Evolutionary conservation across 2,888 invertebrate genomes (phyloP), one percentile per base, ranked within the genome.

Genomic region (Pantelozetes paolii): DNA sequence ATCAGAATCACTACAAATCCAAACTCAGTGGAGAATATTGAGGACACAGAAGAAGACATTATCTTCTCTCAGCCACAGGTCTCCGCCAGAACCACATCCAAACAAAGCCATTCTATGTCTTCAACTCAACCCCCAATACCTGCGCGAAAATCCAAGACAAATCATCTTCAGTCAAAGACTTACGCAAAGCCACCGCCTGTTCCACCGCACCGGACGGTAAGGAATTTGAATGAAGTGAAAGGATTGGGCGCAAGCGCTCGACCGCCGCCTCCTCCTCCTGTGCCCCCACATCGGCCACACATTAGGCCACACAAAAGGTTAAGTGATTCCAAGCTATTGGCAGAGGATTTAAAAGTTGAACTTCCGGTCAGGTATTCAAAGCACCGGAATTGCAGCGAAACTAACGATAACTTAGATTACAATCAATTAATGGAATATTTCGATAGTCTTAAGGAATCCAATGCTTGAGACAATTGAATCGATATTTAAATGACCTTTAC

Each of bases 351-450:
- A 40, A 48, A 11, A 23, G 48, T 73, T 30, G 30, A 48, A 26
- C 28, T 32, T 20, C 23, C 30, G 15, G 36, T 32, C 23, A 57
- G 59, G 18, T 28, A 28, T 8, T 15, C 30, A 18, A 42, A 30
- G 20, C 50, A 64, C 15, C 20, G 9, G 6, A 74, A 78, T 62
- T 77, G 77, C 77, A 71, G 76, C 59, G 71, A 77, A 30, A 74
- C 75, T 57, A 75, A 85, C 84, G 76, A 87, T 85, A 91, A 91
- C 82, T 92, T 96, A 93, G 93, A 95, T 85, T 96, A 96, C 85
- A 94, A 95, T 83, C 94, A 95, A 86, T 91, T 97, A 84, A 92
- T 95, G 92, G 91, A 94, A 83, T 95, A 96, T 85, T 96, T 97
- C 86, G 94, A 95, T 86, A 95, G 94, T 87, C 87, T 97, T 82